phyloP scores from a whole-genome alignment of 2,113 vertebrate species.

The Monopterus albus region DNA sequence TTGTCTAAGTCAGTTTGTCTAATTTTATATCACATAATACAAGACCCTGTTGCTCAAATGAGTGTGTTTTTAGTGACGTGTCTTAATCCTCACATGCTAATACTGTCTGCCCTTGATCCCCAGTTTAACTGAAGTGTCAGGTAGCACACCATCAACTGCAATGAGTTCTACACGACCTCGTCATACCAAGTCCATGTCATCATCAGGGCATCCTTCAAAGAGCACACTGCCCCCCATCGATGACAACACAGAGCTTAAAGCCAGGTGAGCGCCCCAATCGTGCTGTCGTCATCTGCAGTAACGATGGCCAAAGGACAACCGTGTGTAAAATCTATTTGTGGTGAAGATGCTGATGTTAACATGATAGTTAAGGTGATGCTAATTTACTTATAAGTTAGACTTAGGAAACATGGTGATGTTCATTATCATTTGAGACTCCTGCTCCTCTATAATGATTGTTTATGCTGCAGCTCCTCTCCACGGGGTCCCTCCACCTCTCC shows the following conservation, averaged over 20 bases:
- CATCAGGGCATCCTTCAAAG: constrained; percentile 96
- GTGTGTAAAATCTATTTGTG: neutral
- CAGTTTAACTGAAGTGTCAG: constrained; percentile 95
- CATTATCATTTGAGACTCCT: too few species aligned
- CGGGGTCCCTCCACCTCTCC: constrained; percentile 93
- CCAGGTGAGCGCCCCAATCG: constrained; percentile 81
- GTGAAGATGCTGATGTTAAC: neutral
- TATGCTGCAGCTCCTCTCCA: constrained; percentile 80
- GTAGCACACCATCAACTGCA: constrained; percentile 85
- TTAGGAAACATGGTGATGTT: neutral
- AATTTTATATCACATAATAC: neutral
- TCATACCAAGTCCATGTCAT: constrained; percentile 98
- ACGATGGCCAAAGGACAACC: neutral
- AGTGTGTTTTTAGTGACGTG: neutral
- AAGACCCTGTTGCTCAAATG: neutral
- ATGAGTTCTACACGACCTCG: constrained; percentile 90
- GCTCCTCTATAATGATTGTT: neutral
- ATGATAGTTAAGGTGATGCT: too few species aligned
- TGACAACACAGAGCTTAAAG: constrained; percentile 91
- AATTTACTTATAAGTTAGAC: too few species aligned
- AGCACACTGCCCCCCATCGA: constrained; percentile 95
- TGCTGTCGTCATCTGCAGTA: too few species aligned
- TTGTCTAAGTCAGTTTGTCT: too few species aligned
- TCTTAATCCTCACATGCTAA: neutral
- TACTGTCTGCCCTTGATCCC: neutral